These are phyloP conservation scores for Teleogryllus occipitalis DNA, from an alignment of 1,140 invertebrate genomes.

Conservation along the genomic window DNA sequence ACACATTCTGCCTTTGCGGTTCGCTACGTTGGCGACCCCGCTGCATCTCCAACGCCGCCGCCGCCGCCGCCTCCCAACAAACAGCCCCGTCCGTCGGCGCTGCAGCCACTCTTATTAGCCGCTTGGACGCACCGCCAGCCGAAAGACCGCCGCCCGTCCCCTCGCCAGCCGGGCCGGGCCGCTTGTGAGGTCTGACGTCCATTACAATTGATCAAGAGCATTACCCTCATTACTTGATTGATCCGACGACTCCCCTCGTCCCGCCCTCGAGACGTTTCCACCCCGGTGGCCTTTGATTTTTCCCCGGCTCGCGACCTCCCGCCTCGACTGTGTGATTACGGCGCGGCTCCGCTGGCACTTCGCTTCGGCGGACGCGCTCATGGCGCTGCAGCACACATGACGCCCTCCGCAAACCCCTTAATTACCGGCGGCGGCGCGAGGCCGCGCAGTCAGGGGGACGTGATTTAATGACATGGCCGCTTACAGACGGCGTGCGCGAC, in stretches of 20 bases:
- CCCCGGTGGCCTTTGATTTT: not conserved
- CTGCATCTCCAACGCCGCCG: not conserved
- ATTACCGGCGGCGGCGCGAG: no score
- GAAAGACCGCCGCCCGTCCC: not conserved
- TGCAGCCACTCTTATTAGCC: not conserved
- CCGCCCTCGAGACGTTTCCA: not conserved
- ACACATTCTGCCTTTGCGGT: not conserved
- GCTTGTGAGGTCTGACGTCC: not conserved
- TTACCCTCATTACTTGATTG: not conserved
- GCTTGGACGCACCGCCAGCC: not conserved
- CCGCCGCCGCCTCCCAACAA: not conserved
- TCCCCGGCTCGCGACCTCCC: not conserved
- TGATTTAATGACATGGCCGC: no score
- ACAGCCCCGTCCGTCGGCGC: not conserved
- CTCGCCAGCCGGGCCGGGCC: no score
- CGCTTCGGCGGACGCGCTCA: no score
- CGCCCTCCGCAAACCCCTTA: no score
- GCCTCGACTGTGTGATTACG: not conserved
- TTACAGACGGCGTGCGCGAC: no score
- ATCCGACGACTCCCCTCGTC: not conserved
- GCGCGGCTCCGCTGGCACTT: no score
- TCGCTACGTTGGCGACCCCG: not conserved
- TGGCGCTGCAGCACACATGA: no score
- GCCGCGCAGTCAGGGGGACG: no score
- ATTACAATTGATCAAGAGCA: constrained; percentile 5